These are phyloP conservation scores for Oryzias melastigma DNA, from an alignment of 2,113 vertebrate species.

Conservation along the genomic window DNA sequence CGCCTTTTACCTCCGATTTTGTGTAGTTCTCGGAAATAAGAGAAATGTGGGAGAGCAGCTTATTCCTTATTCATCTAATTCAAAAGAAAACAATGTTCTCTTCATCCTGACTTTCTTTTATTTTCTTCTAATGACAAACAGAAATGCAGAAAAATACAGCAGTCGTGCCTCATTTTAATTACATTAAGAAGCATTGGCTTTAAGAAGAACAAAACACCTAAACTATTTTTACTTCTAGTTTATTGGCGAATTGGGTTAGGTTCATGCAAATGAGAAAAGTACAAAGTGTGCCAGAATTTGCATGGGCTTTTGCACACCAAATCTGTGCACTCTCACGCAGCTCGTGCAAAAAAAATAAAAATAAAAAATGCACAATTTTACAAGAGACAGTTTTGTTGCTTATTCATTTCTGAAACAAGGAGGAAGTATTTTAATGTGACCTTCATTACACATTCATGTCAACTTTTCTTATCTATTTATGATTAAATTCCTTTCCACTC, in stretches of 20 bases:
- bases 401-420: conserved; percentile 78
- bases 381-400: conserved; percentile 70
- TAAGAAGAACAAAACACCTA: conserved; percentile 4
- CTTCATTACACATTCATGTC: conserved; percentile 98
- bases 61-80: conserved; percentile 60
- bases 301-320: conserved; percentile 61
- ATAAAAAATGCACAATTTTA: conserved; percentile 48
- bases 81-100: conserved; percentile 56
- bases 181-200: no score
- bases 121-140: conserved; percentile 29
- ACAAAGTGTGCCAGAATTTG: conserved; percentile 58
- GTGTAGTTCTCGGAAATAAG: conserved; percentile 63
- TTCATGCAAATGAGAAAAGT: conserved; percentile 44
- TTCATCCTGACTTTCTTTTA: conserved; percentile 25
- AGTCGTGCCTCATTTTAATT: no score
- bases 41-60: conserved; percentile 63
- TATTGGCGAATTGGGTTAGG: conserved; percentile 27
- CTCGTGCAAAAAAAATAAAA: conserved; percentile 34
- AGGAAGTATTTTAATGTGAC: conserved; percentile 94
- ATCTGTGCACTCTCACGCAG: conserved; percentile 33
- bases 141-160: no score
- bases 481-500: conserved; percentile 96
- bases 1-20: conserved; percentile 51
- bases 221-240: conserved; percentile 27
- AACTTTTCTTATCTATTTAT: conserved; percentile 98